These are phyloP conservation scores for Synaphobranchus kaupii DNA, from an alignment of 2,797 vertebrate species.

Conservation along the genomic window DNA sequence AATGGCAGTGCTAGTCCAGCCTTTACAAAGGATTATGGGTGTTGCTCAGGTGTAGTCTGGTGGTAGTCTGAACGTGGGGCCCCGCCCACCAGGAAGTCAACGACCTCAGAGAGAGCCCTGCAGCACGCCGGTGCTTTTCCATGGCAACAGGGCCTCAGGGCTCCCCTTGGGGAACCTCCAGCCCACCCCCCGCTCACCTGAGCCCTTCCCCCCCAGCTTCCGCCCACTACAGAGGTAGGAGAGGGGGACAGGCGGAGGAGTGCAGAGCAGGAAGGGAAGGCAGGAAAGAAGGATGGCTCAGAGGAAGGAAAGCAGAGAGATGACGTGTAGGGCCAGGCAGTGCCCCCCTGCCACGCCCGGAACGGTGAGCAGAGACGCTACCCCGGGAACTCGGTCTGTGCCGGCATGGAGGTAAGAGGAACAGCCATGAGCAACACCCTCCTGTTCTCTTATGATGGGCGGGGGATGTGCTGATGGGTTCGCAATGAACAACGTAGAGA, in stretches of 20 bases:
- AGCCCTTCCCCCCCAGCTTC: slow-evolving; percentile 43
- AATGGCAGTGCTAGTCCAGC: background rate
- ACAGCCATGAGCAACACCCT: background rate
- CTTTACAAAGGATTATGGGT: background rate
- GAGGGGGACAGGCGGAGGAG: slow-evolving; percentile 27
- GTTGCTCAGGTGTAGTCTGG: background rate
- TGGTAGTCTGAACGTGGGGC: slow-evolving; percentile 1
- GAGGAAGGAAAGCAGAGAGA: background rate
- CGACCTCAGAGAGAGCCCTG: slow-evolving; percentile 29
- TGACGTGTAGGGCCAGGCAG: background rate
- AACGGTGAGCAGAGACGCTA: background rate
- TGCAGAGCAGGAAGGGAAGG: no score
- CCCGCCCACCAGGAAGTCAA: slow-evolving; percentile 40
- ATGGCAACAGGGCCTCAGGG: slow-evolving; percentile 47
- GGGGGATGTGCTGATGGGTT: background rate
- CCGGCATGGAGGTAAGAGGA: background rate
- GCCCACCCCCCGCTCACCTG: slow-evolving; percentile 15
- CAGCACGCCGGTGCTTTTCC: slow-evolving; percentile 44
- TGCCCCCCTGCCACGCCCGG: background rate
- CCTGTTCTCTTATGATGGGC: background rate
- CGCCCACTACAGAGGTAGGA: slow-evolving; percentile 28
- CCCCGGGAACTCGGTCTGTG: background rate
- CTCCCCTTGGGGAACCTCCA: slow-evolving; percentile 58
- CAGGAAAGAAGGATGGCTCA: background rate
- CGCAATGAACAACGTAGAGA: background rate